Evolutionary conservation across 2,888 invertebrate species (phyloP), one percentile per base, ranked within the genome.

Genomic region (Drosophila ezoana): DNA sequence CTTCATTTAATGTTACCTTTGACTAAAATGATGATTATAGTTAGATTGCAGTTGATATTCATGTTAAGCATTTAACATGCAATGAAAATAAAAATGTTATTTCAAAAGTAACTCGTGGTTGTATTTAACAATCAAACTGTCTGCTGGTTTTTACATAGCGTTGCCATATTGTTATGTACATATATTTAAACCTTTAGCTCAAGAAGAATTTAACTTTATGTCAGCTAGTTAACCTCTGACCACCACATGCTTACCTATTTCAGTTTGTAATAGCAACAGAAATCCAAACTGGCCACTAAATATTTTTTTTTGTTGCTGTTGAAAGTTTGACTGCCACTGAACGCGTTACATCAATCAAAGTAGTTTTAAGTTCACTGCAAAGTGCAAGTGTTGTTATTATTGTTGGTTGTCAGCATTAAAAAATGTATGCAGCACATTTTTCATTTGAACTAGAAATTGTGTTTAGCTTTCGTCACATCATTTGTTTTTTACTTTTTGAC

Each of bases 401-500:
- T 43, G 43, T 53, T 71, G 63, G 20, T 16, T 48, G 63, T 76
- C 81, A 66, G 61, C 69, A 54, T 1, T 13, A 14, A n/a, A 47
- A 45, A 37, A 51, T 61, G 37, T 49, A 49, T 58, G 54, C 57
- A 32, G 40, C 45, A 70, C 85, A 81, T 85, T 77, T 82, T 77
- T 81, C 85, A 82, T 70, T 68, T 71, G 56, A 68, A 49, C 49
- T 65, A 45, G 49, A 47, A 66, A 40, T 44, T 47, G 65, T 66
- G 62, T 65, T 71, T 63, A 66, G 57, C 47, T 66, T 58, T 71
- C 53, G 66, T 63, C 71, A 64, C 58, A 71, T 74, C 70, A 76
- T 81, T 81, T 70, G 74, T 77, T 82, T 77, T 82, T 72, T 68
- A 64, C 62, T 73, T 61, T 20, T 45, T 41, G 77, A 63, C 75